Percentiles rank a stretch among this genome's conserved stretches.
Evolutionary conservation across 2,113 vertebrate species (phyloP).

Genomic region (Paedocypris sp.): DNA sequence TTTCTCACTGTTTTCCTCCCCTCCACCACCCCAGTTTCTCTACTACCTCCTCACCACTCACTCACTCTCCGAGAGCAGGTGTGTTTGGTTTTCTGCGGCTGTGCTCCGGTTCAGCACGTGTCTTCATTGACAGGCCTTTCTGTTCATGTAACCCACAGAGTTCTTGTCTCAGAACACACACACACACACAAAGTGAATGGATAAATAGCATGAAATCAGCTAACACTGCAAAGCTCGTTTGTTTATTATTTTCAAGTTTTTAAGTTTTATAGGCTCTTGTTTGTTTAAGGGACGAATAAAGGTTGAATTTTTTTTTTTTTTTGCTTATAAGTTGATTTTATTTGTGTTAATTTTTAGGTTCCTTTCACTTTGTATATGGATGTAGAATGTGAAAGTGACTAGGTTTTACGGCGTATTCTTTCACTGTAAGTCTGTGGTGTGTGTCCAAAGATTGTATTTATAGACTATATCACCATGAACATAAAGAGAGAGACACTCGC

Average conservation of each 20-base stretch:
- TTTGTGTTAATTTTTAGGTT: no score
- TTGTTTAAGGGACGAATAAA: no score
- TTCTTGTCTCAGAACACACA: constrained; percentile 14
- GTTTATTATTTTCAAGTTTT: no score
- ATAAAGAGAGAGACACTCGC: not conserved
- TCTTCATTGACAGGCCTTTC: constrained; percentile 42
- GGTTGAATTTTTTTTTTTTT: no score
- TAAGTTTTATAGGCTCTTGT: no score
- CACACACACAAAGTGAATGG: constrained; percentile 2
- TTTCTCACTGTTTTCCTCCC: not conserved
- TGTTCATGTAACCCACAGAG: constrained; percentile 36
- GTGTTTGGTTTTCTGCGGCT: constrained; percentile 25
- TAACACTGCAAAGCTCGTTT: constrained; percentile 29
- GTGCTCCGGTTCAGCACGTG: constrained; percentile 42
- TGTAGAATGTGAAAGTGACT: no score
- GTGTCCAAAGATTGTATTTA: no score
- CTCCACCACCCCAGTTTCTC: constrained; percentile 1
- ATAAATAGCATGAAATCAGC: constrained; percentile 22
- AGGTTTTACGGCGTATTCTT: no score
- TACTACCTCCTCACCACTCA: not conserved
- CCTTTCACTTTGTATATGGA: no score
- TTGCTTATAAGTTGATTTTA: no score
- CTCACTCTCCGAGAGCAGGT: constrained; percentile 38
- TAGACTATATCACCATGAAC: no score
- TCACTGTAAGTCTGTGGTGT: no score